These are phyloP conservation scores for Scomber scombrus DNA, from an alignment of 2,113 vertebrate genomes.

Conservation along the genomic window DNA sequence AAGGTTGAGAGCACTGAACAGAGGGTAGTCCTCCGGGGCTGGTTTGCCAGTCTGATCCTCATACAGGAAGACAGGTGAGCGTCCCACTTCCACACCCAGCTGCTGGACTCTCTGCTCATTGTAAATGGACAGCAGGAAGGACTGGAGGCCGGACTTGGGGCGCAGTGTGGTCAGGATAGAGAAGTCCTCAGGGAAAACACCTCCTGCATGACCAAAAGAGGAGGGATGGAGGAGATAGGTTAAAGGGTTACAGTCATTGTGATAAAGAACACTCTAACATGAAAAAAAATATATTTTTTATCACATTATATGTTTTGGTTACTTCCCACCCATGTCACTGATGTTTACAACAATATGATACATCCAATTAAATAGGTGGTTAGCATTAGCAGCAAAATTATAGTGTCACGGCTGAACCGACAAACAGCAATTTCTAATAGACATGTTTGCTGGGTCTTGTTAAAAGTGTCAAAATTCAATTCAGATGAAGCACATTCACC, in stretches of 20 bases:
- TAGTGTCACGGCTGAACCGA: no score
- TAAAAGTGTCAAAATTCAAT: no score
- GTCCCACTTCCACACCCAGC: constrained; percentile 94
- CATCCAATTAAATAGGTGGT: no score
- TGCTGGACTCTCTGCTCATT: constrained; percentile 94
- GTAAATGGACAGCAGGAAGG: constrained; percentile 96
- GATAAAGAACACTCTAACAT: background rate
- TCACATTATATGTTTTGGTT: background rate
- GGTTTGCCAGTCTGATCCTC: constrained; percentile 96
- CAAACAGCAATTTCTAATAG: no score
- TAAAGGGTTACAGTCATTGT: background rate
- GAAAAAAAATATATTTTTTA: background rate
- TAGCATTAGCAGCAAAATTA: no score
- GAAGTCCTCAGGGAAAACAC: constrained; percentile 96
- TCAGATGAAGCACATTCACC: no score
- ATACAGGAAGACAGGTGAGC: constrained; percentile 95
- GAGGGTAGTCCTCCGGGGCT: constrained; percentile 94
- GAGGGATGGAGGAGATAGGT: background rate
- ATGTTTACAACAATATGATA: background rate
- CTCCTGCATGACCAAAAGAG: constrained; percentile 79
- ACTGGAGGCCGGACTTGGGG: constrained; percentile 93
- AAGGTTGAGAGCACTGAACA: constrained; percentile 93
- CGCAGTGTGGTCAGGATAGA: constrained; percentile 96
- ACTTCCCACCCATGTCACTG: background rate
- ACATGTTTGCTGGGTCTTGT: no score